These are phyloP conservation scores for Rhopalosiphum padi DNA, from an alignment of 1,140 invertebrate genomes.

Conservation along the genomic window DNA sequence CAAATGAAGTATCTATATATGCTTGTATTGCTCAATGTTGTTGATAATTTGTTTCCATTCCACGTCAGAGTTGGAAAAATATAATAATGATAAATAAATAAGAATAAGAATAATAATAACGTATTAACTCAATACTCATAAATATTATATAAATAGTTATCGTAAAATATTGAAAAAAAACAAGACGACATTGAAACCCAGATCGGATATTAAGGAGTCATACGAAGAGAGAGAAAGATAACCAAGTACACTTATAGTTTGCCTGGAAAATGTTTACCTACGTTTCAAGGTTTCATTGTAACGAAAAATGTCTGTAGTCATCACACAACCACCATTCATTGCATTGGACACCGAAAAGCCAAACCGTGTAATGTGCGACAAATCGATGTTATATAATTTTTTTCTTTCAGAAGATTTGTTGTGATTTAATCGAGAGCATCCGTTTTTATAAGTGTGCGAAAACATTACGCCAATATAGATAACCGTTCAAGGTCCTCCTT, in stretches of 20 bases:
- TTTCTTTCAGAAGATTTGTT: background rate
- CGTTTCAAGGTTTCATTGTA: background rate
- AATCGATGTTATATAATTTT: slow-evolving; percentile 25
- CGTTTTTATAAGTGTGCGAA: background rate
- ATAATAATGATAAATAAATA: slow-evolving; percentile 6
- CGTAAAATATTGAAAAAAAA: slow-evolving; percentile 31
- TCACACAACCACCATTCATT: background rate
- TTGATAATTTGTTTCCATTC: background rate
- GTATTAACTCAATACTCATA: background rate
- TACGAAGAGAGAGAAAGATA: background rate
- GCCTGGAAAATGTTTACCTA: slow-evolving; percentile 29
- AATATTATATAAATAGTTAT: background rate
- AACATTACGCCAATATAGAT: background rate
- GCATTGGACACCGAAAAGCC: background rate
- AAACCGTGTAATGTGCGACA: slow-evolving; percentile 44
- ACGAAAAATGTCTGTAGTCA: slow-evolving; percentile 12
- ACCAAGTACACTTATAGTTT: background rate
- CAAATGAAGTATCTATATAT: background rate
- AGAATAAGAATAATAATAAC: background rate
- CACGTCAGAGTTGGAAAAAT: background rate
- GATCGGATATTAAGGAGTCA: slow-evolving; percentile 8
- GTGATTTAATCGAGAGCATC: slow-evolving; percentile 21
- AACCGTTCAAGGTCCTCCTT: slow-evolving; percentile 31
- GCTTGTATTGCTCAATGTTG: slow-evolving; percentile 7
- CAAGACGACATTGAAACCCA: slow-evolving; percentile 40